Evolutionary conservation across 2,888 invertebrate species (phyloP), one percentile per base, ranked within the genome.

Genomic region (Microctonus aethiopoides): DNA sequence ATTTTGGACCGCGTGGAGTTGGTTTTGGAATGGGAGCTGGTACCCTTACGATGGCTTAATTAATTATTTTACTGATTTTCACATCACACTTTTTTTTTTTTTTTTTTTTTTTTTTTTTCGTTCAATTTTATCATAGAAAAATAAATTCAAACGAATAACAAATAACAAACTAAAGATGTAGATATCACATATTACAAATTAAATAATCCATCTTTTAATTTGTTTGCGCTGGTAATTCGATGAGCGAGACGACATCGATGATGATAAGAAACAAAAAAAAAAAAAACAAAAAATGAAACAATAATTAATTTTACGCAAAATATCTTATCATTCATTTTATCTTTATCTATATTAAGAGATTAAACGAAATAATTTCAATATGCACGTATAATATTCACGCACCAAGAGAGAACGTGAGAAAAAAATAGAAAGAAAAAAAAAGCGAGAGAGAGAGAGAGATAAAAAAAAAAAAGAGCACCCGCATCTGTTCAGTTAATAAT

Each of bases 21-120:
- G 96, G 96, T 76, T 96, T 92, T 84, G 96, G 96, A 78, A 90
- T 96, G 89, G 96, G 96, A 81, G 96, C 96, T 86, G 96, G 96
- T 87, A 92, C 94, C 84, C 90, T 95, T 80, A 93, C 95, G 83
- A 95, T 94, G 94, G 93, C 94, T 87, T 95, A 93, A 89, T 79
- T 29, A 54, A 62, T 62, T 32, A 22, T 34, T 52, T 13, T 52
- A 16, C 26, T 20, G 13, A 7, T 52, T 20, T 26, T 20, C 60
- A 29, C n/a, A 16, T 41, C 20, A 46, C 36, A 46, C 51, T 59
- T 57, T 24, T 57, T 20, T 39, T 24, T 57, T 62, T 32, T 63
- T 22, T 51, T 68, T 32, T 63, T 22, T 51, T 68, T 46, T n/a
- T 24, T 7, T 46, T 57, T 10, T 32, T 46, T 39, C 56, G 22